Evolutionary conservation across 2,113 vertebrate genomes (phyloP), one percentile per base, ranked within the genome.

Genomic region (Sporophila hypoxantha): DNA sequence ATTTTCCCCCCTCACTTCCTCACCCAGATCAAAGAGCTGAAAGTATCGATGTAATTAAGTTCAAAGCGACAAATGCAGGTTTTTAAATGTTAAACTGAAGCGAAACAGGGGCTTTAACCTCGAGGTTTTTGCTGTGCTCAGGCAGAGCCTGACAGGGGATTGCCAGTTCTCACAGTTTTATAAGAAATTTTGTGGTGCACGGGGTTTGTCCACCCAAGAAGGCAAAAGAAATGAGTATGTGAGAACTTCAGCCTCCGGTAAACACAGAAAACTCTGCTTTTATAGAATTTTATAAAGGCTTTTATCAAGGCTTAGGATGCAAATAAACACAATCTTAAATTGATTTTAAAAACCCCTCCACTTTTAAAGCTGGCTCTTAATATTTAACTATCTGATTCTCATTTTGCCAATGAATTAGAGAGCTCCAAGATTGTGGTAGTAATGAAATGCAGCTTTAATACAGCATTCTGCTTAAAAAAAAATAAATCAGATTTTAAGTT

Each of bases 221-320:
- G 44, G n/a, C 53, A 87, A 50, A 53, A 39, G 55, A 56, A 92
- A 60, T 21, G 61, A 88, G 46, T 12, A 25, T 5, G 76, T 56
- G 80, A 65, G 83, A 91, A 85, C 55, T 69, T 61, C 76, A 80
- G 76, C 76, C 82, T 32, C 67, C 1, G 2, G 37, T 34, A 64
- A 79, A 60, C 32, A n/a, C 53, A 50, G 80, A 87, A 68, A 75
- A 75, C 34, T 42, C 62, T 17, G 34, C 34, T 68, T 81, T 75
- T 68, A 87, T 68, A 75, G 69, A 68, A 61, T 81, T 87, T 61
- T 55, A 49, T 32, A 61, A 55, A 87, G 69, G 77, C 41, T 68
- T 87, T 61, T 81, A 68, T 55, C 62, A 67, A 83, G 66, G 44
- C 46, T 88, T 56, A 29, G 53, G 53, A 77, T 59, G 53, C 74